These are phyloP conservation scores for Charaxes varanes DNA, from an alignment of 1,140 invertebrate species.

Conservation along the genomic window DNA sequence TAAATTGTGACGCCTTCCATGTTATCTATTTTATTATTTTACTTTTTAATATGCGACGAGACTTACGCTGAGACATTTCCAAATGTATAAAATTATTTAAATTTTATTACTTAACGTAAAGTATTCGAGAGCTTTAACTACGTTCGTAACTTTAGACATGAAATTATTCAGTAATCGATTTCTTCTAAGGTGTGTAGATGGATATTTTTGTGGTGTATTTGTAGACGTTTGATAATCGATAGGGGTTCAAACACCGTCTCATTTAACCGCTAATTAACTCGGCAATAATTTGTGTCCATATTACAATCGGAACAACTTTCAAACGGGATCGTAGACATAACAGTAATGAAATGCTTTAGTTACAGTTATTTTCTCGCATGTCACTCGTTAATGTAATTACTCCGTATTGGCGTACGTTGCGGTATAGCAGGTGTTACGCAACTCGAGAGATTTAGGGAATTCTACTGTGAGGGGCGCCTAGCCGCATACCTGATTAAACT, in stretches of 20 bases:
- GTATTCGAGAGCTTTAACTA: slow-evolving; percentile 64
- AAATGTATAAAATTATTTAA: slow-evolving; percentile 40
- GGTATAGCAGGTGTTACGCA: slow-evolving; percentile 28
- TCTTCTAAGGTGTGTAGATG: slow-evolving; percentile 3
- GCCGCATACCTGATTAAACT: slow-evolving; percentile 33
- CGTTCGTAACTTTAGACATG: slow-evolving; percentile 38
- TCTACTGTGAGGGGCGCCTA: no score
- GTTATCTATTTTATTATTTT: slow-evolving; percentile 37
- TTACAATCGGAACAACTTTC: slow-evolving; percentile 22
- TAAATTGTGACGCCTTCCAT: slow-evolving; percentile 52
- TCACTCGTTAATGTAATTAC: slow-evolving; percentile 33
- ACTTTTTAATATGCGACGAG: slow-evolving; percentile 28
- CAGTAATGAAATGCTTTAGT: slow-evolving; percentile 36
- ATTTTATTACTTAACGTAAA: slow-evolving; percentile 40
- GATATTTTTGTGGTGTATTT: slow-evolving; percentile 3
- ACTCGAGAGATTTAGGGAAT: no score
- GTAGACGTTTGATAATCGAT: neutral
- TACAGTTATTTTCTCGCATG: slow-evolving; percentile 62
- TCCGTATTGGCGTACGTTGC: slow-evolving; percentile 36
- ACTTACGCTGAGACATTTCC: slow-evolving; percentile 50
- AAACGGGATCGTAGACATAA: slow-evolving; percentile 44
- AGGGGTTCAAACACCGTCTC: neutral
- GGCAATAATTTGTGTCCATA: slow-evolving; percentile 20
- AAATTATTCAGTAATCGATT: slow-evolving; percentile 6
- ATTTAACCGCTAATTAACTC: slow-evolving; percentile 15